phyloP scores from a whole-genome alignment of 1,140 invertebrate species.

The Drosophila kikkawai region DNA sequence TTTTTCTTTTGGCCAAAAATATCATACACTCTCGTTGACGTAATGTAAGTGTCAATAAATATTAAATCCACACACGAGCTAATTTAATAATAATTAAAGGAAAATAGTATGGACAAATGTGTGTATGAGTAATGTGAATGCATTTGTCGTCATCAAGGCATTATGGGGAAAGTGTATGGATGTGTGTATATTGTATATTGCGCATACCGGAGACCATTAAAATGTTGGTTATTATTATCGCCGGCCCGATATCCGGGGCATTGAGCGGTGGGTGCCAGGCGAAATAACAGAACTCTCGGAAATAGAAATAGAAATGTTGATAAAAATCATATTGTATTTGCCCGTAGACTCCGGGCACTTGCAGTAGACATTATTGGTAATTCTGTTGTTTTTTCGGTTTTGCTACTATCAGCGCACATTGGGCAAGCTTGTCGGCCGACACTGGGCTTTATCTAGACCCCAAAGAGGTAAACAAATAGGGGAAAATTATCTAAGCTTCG shows the following conservation, averaged over 20 bases:
- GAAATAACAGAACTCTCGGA: conserved; percentile 31
- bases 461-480: conserved; percentile 74
- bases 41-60: conserved; percentile 47
- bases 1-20: conserved; percentile 16
- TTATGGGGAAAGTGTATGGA: conserved; percentile 6
- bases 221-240: conserved; percentile 23
- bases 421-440: conserved; percentile 47
- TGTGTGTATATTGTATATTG: conserved; percentile 3
- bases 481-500: conserved; percentile 77
- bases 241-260: conserved; percentile 31
- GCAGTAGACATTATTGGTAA: conserved; percentile 57
- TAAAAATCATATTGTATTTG: conserved; percentile 46
- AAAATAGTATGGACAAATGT: conserved; percentile 25
- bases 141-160: conserved; percentile 28
- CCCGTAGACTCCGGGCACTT: conserved; percentile 27
- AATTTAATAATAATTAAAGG: conserved; percentile 39
- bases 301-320: conserved; percentile 39
- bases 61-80: conserved; percentile 26
- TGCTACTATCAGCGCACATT: conserved; percentile 56
- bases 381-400: conserved; percentile 39
- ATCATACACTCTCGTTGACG: conserved; percentile 13
- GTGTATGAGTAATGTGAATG: conserved; percentile 18
- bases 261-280: conserved; percentile 15
- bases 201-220: conserved; percentile 4
- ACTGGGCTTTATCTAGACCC: conserved; percentile 69